Percentiles rank a stretch among this genome's conserved stretches.
phyloP scores from a whole-genome alignment of 2,797 vertebrate genomes.

The Carcharodon carcharias region DNA sequence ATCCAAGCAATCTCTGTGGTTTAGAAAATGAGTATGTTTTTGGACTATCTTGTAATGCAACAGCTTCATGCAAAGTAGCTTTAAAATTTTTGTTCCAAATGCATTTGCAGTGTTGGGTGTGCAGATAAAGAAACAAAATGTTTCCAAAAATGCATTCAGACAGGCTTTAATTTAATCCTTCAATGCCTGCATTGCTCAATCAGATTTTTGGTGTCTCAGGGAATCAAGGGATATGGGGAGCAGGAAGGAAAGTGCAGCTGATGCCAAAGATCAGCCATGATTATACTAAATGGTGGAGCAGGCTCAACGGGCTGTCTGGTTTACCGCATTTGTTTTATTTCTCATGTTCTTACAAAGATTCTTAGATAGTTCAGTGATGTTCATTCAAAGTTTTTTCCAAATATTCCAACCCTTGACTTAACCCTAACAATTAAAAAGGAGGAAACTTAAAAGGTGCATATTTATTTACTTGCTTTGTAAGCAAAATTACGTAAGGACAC shows the following conservation, averaged over 20 bases:
- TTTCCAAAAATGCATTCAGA: neutral
- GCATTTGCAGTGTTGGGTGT: conserved; percentile 48
- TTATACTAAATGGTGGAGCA: neutral
- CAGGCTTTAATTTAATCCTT: neutral
- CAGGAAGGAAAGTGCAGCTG: neutral
- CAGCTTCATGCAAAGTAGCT: conserved; percentile 44
- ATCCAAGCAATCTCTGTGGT: conserved; percentile 43
- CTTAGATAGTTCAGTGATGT: neutral
- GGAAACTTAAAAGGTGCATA: neutral
- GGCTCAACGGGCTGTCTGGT: no score
- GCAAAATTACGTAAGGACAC: neutral
- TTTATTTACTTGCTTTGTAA: neutral
- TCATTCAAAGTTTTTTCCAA: neutral
- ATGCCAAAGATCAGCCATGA: neutral
- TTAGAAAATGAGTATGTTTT: conserved; percentile 41
- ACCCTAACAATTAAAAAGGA: neutral
- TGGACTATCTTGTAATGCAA: conserved; percentile 42
- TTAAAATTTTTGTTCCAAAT: conserved; percentile 48
- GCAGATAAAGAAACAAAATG: conserved; percentile 35
- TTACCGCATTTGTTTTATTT: neutral
- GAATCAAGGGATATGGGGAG: neutral
- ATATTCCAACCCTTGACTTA: neutral
- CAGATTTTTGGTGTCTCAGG: neutral
- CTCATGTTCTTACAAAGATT: neutral
- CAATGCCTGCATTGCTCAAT: neutral